Evolutionary conservation across 2,888 invertebrate species (phyloP).

Genomic region (Heliconius ismenius): DNA sequence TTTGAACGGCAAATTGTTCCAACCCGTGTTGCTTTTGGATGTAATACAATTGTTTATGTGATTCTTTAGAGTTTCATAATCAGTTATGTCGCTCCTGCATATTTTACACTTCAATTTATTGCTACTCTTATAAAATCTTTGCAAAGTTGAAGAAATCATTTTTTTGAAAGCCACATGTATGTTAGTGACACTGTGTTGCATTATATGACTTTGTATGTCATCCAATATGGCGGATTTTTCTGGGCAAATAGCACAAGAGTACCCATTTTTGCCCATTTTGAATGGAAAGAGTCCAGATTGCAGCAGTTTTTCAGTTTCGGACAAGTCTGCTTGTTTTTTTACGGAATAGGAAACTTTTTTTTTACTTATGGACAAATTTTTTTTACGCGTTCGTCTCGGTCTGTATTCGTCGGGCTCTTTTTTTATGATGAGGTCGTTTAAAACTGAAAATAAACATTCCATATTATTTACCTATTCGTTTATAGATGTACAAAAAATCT

Average conservation of each 20-base stretch:
- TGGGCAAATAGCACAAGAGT: constrained; percentile 64
- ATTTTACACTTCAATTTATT: constrained; percentile 64
- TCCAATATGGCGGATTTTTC: constrained; percentile 61
- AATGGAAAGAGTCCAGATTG: constrained; percentile 68
- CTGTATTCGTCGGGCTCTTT: constrained; percentile 53
- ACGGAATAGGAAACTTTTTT: constrained; percentile 51
- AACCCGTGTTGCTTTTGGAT: constrained; percentile 51
- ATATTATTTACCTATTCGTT: no score
- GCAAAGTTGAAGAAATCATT: constrained; percentile 62
- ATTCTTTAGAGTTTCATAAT: constrained; percentile 58
- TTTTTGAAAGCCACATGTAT: constrained; percentile 68
- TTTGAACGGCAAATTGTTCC: constrained; percentile 72
- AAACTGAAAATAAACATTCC: constrained; percentile 50
- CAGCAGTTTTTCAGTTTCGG: constrained; percentile 63
- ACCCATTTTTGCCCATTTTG: constrained; percentile 64
- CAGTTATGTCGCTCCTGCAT: constrained; percentile 60
- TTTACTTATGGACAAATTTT: constrained; percentile 42
- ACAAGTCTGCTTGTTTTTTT: constrained; percentile 53
- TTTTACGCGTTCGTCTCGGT: constrained; percentile 51
- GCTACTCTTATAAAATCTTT: constrained; percentile 59
- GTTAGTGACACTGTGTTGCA: constrained; percentile 59
- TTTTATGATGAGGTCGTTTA: constrained; percentile 58
- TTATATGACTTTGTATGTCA: constrained; percentile 60
- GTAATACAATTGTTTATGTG: constrained; percentile 64
- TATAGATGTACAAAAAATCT: no score